phyloP scores from a whole-genome alignment of 2,888 invertebrate species.

The Boloria selene region DNA sequence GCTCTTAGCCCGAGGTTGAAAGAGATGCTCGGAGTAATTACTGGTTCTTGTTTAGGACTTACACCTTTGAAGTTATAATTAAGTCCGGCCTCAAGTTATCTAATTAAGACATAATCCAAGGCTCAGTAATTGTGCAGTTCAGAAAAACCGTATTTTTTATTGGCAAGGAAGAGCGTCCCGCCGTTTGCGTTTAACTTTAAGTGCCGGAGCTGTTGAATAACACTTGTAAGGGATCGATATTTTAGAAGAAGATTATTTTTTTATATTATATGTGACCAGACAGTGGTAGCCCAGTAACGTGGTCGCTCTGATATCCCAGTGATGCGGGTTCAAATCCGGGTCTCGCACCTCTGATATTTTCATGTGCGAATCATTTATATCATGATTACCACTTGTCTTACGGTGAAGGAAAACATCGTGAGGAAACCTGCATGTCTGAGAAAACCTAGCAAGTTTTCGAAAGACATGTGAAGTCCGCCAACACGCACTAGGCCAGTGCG shows the following conservation, averaged over 20 bases:
- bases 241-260: not conserved
- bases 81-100: constrained; percentile 26
- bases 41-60: constrained; percentile 24
- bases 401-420: too few species aligned
- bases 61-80: constrained; percentile 34
- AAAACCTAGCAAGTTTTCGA: too few species aligned
- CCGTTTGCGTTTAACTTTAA: not conserved
- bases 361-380: too few species aligned
- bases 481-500: too few species aligned
- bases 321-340: too few species aligned
- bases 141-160: constrained; percentile 6
- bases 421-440: too few species aligned
- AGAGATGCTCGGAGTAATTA: constrained; percentile 28
- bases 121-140: constrained; percentile 3
- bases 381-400: too few species aligned
- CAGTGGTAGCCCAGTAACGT: too few species aligned
- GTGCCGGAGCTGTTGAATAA: constrained; percentile 2
- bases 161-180: constrained; percentile 1
- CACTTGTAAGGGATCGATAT: constrained; percentile 6
- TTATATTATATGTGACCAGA: too few species aligned
- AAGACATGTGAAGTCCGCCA: too few species aligned
- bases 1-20: constrained; percentile 19
- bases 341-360: too few species aligned
- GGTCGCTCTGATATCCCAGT: too few species aligned
- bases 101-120: constrained; percentile 23